phyloP scores from a whole-genome alignment of 2,888 invertebrate genomes.

The Mesorhabditis spiculigera region DNA sequence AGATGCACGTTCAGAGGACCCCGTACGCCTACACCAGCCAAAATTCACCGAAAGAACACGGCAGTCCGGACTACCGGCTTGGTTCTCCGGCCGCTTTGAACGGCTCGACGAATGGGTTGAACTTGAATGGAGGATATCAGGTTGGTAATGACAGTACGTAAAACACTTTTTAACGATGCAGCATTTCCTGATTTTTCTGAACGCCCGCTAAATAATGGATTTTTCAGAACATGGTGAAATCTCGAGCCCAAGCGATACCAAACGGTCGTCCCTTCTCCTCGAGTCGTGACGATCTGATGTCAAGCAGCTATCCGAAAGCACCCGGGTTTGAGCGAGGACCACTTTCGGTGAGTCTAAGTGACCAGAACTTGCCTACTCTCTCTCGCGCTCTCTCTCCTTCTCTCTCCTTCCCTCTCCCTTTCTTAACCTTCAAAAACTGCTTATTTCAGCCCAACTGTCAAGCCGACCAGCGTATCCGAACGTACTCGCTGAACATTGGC shows the following conservation, averaged over 20 bases:
- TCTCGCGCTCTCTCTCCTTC: background rate
- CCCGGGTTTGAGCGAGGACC: constrained; percentile 48
- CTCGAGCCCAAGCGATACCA: background rate
- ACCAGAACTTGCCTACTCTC: background rate
- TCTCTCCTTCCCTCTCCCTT: background rate
- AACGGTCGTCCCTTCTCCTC: background rate
- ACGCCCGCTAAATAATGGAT: background rate
- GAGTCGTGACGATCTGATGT: constrained; percentile 14
- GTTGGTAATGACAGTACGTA: background rate
- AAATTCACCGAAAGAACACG: constrained; percentile 38
- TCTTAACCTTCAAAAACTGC: background rate
- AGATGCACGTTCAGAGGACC: constrained; percentile 38
- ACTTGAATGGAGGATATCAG: background rate
- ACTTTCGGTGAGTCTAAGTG: constrained; percentile 26
- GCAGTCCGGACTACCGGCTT: constrained; percentile 20
- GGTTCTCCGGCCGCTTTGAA: background rate
- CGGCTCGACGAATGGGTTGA: background rate
- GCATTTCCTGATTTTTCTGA: no score
- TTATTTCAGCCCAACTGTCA: background rate
- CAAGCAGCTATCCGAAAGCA: constrained; percentile 44
- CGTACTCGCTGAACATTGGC: constrained; percentile 43
- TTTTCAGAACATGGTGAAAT: background rate
- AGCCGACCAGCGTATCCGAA: constrained; percentile 21
- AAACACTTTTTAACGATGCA: no score
- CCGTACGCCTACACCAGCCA: constrained; percentile 36